phyloP scores from a whole-genome alignment of 30 jellyfish, hydroid and myxozoan genomes.

The Aurelia sp. region DNA sequence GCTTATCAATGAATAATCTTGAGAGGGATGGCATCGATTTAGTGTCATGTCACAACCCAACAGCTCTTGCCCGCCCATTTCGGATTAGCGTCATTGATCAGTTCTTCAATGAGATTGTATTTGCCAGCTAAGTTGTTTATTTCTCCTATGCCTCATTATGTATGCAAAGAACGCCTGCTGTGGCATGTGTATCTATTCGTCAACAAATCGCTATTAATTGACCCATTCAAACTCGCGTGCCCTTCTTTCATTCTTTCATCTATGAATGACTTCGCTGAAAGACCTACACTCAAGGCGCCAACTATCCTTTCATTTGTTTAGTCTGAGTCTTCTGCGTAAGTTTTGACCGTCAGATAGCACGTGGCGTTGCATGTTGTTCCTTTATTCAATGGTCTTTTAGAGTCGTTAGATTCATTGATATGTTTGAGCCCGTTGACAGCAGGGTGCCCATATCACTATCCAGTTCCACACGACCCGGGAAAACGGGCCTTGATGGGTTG shows the following conservation, averaged over 20 bases:
- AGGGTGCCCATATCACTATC: too few relatives aligned
- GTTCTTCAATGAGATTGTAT: not conserved
- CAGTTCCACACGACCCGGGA: too few relatives aligned
- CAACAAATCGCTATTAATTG: conserved; percentile 1
- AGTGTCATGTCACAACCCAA: too few relatives aligned
- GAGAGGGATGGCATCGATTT: too few relatives aligned
- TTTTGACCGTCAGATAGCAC: too few relatives aligned
- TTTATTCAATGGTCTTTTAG: not conserved
- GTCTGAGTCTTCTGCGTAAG: too few relatives aligned
- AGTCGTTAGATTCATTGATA: conserved; percentile 1
- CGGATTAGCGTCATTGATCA: not conserved
- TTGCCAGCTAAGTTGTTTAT: not conserved
- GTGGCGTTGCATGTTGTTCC: too few relatives aligned
- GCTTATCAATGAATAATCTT: too few relatives aligned
- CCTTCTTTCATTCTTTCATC: conserved; percentile 12
- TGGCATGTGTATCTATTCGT: conserved; percentile 8
- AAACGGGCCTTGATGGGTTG: too few relatives aligned
- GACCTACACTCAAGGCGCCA: too few relatives aligned
- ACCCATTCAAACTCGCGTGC: conserved; percentile 44
- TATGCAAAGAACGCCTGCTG: conserved; percentile 13
- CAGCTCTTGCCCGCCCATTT: conserved; percentile 1
- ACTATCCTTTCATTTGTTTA: too few relatives aligned
- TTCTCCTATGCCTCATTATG: not conserved
- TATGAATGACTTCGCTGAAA: not conserved
- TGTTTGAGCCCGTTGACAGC: not conserved